Percentiles rank a stretch among this genome's conserved stretches.
Conservation (phyloP, 2,113 vertebrate genomes). For the Xiphophorus maculatus region DNA sequence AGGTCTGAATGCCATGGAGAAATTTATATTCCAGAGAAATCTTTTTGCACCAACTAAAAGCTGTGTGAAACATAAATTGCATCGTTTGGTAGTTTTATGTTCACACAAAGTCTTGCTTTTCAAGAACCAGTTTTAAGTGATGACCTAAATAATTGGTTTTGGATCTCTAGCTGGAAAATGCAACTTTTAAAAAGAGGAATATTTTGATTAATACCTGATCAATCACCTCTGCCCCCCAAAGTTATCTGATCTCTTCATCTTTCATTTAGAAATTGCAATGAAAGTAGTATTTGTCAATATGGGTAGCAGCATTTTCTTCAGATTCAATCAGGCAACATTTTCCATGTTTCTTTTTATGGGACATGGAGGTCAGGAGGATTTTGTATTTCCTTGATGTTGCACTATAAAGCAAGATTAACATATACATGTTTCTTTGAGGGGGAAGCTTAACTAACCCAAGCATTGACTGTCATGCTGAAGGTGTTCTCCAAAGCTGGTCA, state of each 20-base stretch:
- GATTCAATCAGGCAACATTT: too few relatives aligned
- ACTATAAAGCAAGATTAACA: neutral
- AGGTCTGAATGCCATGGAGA: constrained; percentile 19
- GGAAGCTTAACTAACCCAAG: neutral
- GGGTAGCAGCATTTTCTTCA: too few relatives aligned
- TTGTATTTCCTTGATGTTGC: neutral
- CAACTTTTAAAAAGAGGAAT: neutral
- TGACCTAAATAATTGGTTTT: constrained; percentile 10
- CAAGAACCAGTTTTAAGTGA: neutral
- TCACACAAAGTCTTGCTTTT: neutral
- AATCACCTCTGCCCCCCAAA: too few relatives aligned
- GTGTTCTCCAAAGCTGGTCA: neutral
- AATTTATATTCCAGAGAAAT: constrained; percentile 16
- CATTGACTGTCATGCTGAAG: neutral
- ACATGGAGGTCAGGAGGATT: neutral
- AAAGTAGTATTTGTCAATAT: neutral
- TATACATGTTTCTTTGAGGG: neutral
- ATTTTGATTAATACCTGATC: neutral
- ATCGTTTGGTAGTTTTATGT: constrained; percentile 8
- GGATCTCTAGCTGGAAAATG: neutral
- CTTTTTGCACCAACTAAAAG: neutral
- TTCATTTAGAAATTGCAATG: neutral
- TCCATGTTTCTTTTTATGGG: neutral
- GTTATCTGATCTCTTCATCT: neutral
- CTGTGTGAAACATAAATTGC: neutral